Evolutionary conservation across 2,797 vertebrate genomes (phyloP), one percentile per base, ranked within the genome.

Genomic region (Acrossocheilus wenchowensis): DNA sequence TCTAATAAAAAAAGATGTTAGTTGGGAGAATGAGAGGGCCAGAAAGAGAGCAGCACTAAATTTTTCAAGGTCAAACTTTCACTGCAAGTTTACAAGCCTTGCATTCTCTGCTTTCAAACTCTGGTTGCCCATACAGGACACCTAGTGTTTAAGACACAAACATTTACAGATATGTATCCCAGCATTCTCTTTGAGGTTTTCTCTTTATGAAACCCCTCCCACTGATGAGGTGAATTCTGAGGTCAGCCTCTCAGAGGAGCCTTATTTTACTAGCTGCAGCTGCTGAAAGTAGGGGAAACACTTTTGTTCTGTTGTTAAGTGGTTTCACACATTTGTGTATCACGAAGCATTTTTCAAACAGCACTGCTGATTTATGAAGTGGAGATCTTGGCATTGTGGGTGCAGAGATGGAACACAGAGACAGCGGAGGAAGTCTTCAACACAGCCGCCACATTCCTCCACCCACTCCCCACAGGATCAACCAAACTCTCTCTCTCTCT

Each of bases 241-340:
- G 93, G 93, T 94, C 92, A 92, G 75, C 3, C 87, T 69, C 79
- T 92, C 86, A 88, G 88, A 90, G 79, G 54, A 84, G 82, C 85
- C 34, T 86, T 68, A 73, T 86, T 81, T 88, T 90, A 92, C 89
- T 87, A 87, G 90, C 88, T 88, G 78, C 91, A 93, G 93, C 91
- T 92, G 92, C 85, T 87, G 86, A 82, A 89, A 34, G 45, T 83
- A 83, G 82, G 86, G 45, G 85, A 86, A 89, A 84, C 69, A 69
- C 87, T 90, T 93, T 92, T 92, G 88, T 92, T 91, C 88, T 85
- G 74, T 87, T 90, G 73, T 83, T 92, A 91, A 94, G 91, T 86
- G 89, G 85, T 91, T 94, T 93, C 89, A 92, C 94, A 94, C 89
- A 90, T 94, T 93, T 92, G 90, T 91, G 90, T 92, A 93, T 94